These are phyloP conservation scores for Ridgeia piscesae DNA, from an alignment of 1,140 invertebrate species.

Conservation along the genomic window DNA sequence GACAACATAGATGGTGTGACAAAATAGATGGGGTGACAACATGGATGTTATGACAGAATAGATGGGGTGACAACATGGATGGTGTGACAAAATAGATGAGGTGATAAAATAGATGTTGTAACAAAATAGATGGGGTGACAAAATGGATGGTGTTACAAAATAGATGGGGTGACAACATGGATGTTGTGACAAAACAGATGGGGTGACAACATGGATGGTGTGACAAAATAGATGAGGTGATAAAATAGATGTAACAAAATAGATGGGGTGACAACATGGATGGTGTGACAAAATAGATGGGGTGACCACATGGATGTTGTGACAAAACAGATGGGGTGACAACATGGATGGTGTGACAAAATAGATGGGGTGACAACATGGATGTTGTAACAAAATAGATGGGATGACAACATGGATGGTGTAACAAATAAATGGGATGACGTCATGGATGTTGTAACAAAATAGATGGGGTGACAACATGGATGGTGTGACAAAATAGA, in stretches of 20 bases:
- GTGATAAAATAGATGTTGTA: background rate
- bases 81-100: constrained; percentile 31
- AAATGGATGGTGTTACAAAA: too few species aligned
- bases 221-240: too few species aligned
- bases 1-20: constrained; percentile 31
- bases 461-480: too few species aligned
- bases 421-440: constrained; percentile 30
- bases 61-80: too few species aligned
- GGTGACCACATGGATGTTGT: constrained; percentile 31
- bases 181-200: constrained; percentile 20
- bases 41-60: too few species aligned
- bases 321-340: background rate
- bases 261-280: too few species aligned
- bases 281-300: too few species aligned
- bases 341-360: too few species aligned
- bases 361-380: constrained; percentile 30
- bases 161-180: constrained; percentile 26
- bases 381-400: too few species aligned
- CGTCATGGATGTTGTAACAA: background rate
- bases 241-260: constrained; percentile 1
- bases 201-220: too few species aligned
- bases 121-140: too few species aligned
- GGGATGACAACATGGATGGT: too few species aligned
- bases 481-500: constrained; percentile 26
- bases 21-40: background rate